A percentile compares a stretch with the other conserved stretches of the same genome.
Conservation (phyloP, 2,797 vertebrate genomes). For the Falco peregrinus region DNA sequence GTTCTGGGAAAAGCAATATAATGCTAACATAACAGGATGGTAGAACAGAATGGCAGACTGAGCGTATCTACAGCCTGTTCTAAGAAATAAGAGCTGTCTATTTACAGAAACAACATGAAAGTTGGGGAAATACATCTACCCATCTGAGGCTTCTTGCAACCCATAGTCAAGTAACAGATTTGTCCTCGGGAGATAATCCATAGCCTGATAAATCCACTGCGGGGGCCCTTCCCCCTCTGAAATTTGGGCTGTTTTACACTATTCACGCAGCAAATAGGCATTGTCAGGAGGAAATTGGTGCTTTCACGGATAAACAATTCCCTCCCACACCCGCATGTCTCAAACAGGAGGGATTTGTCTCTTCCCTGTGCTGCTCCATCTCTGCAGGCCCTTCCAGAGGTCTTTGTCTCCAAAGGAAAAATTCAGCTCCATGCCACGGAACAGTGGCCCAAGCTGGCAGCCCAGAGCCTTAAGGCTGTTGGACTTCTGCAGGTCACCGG, state of each 20-base stretch:
- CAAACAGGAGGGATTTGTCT: neutral
- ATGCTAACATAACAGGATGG: neutral
- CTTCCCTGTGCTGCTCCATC: neutral
- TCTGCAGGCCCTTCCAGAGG: neutral
- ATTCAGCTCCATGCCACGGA: too few species aligned
- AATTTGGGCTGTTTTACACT: too few species aligned
- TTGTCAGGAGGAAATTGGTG: too few species aligned
- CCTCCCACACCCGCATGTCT: neutral
- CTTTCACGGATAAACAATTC: neutral
- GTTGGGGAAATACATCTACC: neutral
- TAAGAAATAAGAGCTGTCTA: neutral
- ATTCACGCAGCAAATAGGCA: too few species aligned
- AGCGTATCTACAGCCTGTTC: neutral
- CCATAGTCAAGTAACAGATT: neutral
- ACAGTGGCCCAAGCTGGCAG: neutral
- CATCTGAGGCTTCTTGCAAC: neutral
- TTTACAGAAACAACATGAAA: neutral
- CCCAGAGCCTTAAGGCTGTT: neutral
- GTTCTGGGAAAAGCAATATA: neutral
- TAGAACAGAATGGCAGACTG: neutral
- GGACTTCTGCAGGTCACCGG: too few species aligned
- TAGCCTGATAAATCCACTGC: too few species aligned
- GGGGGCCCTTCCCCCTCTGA: too few species aligned
- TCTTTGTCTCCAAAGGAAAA: neutral
- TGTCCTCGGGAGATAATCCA: neutral